Base-by-base conservation (phyloP, 1,140 invertebrate species). In the Melanaphis sacchari region DNA sequence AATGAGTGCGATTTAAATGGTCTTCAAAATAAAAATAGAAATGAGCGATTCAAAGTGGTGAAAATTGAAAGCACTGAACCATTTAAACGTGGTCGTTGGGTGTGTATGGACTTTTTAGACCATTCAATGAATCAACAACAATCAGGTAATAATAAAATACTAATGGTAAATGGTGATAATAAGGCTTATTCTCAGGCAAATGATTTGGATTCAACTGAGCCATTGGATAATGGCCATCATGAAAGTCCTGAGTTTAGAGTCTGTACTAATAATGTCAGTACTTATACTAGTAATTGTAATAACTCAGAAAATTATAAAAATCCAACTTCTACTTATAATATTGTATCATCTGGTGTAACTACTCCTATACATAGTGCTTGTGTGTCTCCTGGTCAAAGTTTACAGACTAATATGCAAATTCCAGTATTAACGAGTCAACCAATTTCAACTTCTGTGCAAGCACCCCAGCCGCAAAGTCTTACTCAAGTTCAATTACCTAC, bases 31-130 rank as follows among this genome's bases (percentile, higher is more conserved):
- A 96, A 97, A 94, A 96, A 94, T 93, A 93, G 96, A 94, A 98
- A 97, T 95, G 97, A 98, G 95, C 96, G 98, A 94, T 99, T 99
- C 95, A 98, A 98, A 96, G 98, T 99, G 94, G 98, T 99, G 41
- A 99, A 99, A 96, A 98, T 99, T 94, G 98, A 98, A 95, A 99
- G 98, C 95, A 98, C 98, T 41, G 98, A 99, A 95, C 98, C 98
- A 9, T 99, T 99, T 94, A 97, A 97, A 94, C 96, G 98, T 81
- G 99, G 99, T 43, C 96, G 98, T 94, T 99, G 99, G 99, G 97
- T 97, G 94, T 99, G 98, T 95, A 98, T 98, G 97, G 98, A 99
- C 95, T 99, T 98, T 95, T 96, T 98, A 94, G 98, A 99, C 96
- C 97, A 98, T 95, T 97, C 97, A 93, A 96, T 96, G 91, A 96